These are phyloP conservation scores for Monochamus saltuarius DNA, from an alignment of 1,140 invertebrate species.

Conservation along the genomic window DNA sequence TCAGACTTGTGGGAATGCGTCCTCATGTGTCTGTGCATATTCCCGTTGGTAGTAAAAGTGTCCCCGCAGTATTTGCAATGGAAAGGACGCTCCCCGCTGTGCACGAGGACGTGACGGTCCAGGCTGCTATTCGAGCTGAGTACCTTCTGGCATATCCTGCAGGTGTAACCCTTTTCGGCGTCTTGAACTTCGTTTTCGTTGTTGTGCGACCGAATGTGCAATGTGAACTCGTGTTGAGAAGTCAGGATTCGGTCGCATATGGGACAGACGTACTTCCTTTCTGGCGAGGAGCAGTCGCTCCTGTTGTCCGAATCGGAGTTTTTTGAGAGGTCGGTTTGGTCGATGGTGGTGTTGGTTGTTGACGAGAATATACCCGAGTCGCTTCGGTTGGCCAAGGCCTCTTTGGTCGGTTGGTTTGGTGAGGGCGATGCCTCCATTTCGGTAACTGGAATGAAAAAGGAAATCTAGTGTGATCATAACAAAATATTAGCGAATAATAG, in stretches of 20 bases:
- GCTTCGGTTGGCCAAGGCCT: slow-evolving; percentile 33
- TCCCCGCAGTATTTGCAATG: slow-evolving; percentile 77
- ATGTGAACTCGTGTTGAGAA: slow-evolving; percentile 66
- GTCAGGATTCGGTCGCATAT: slow-evolving; percentile 63
- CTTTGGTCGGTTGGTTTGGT: slow-evolving; percentile 36
- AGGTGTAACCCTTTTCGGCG: slow-evolving; percentile 55
- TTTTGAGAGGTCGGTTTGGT: slow-evolving; percentile 24
- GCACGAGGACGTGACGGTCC: slow-evolving; percentile 73
- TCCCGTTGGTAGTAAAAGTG: slow-evolving; percentile 85
- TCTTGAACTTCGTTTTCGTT: slow-evolving; percentile 52
- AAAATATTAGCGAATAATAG: no score
- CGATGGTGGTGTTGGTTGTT: slow-evolving; percentile 38
- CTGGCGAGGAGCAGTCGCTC: slow-evolving; percentile 47
- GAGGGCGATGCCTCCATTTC: slow-evolving; percentile 42
- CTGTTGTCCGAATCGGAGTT: slow-evolving; percentile 39
- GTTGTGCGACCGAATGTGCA: slow-evolving; percentile 69
- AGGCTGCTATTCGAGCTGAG: slow-evolving; percentile 77
- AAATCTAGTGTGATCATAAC: background rate
- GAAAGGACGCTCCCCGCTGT: slow-evolving; percentile 74
- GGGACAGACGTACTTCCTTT: slow-evolving; percentile 60
- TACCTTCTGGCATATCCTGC: slow-evolving; percentile 58
- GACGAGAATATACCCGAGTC: slow-evolving; percentile 49
- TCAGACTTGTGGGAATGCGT: slow-evolving; percentile 61
- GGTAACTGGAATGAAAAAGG: slow-evolving; percentile 37
- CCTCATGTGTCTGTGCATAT: slow-evolving; percentile 83